phyloP scores from a whole-genome alignment of 23 tunicate species.

The Oikopleura dioica region DNA sequence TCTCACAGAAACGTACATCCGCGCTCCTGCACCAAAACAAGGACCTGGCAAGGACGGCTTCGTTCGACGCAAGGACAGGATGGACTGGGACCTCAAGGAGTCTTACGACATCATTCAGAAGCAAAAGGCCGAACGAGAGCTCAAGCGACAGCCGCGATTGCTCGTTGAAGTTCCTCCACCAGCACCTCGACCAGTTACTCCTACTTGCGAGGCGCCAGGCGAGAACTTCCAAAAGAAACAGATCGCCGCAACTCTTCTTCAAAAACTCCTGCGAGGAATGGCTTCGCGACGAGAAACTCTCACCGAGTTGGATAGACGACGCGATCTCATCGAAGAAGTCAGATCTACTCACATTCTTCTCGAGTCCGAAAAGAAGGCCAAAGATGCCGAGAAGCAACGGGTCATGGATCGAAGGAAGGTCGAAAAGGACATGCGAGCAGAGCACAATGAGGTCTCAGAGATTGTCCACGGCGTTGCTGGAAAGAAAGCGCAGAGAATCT shows the following conservation, averaged over 20 bases:
- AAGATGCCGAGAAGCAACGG: constrained; percentile 41
- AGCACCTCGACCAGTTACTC: constrained; percentile 74
- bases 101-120: no score
- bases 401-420: constrained; percentile 18
- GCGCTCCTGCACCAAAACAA: constrained; percentile 31
- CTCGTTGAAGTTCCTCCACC: constrained; percentile 51
- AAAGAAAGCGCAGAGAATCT: background rate
- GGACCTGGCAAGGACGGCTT: constrained; percentile 25
- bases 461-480: constrained; percentile 14
- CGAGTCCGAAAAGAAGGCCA: constrained; percentile 41
- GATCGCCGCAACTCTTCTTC: constrained; percentile 56
- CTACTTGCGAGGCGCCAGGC: constrained; percentile 40
- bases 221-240: constrained; percentile 30
- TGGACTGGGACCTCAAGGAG: constrained; percentile 32
- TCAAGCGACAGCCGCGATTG: constrained; percentile 24
- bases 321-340: constrained; percentile 58
- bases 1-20: constrained; percentile 42
- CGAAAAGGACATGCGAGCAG: background rate
- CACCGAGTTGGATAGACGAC: constrained; percentile 55
- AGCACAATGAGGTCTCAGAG: constrained; percentile 24
- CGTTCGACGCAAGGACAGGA: constrained; percentile 41
- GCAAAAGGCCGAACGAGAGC: no score
- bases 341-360: constrained; percentile 77
- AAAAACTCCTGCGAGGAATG: constrained; percentile 56
- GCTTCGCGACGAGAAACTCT: constrained; percentile 74